These are phyloP conservation scores for Agonopterix alstromeriana DNA, from an alignment of 2,888 invertebrate genomes.

Conservation along the genomic window DNA sequence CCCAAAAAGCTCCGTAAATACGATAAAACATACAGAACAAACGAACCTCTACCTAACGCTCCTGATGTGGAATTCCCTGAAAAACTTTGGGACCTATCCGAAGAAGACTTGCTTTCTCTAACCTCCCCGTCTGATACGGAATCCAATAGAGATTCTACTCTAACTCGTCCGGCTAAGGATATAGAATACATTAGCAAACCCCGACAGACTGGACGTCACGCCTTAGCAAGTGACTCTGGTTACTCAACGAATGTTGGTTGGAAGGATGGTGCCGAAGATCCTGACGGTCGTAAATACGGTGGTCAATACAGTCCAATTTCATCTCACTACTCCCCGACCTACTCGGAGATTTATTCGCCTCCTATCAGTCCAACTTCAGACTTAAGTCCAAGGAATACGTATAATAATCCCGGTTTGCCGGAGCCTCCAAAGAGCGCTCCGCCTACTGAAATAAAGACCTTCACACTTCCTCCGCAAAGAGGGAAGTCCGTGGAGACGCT, in stretches of 20 bases:
- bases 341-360: slow-evolving; percentile 71
- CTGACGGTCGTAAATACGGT: slow-evolving; percentile 54
- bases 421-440: slow-evolving; percentile 64
- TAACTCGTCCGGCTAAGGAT: slow-evolving; percentile 77
- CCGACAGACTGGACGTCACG: slow-evolving; percentile 77
- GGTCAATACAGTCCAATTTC: slow-evolving; percentile 63
- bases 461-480: slow-evolving; percentile 55
- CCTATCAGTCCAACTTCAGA: slow-evolving; percentile 66
- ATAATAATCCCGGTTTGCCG: slow-evolving; percentile 55
- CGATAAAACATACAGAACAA: slow-evolving; percentile 88
- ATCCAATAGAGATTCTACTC: slow-evolving; percentile 73
- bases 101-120: slow-evolving; percentile 77
- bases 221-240: slow-evolving; percentile 68
- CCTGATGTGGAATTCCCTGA: slow-evolving; percentile 88
- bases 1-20: slow-evolving; percentile 83
- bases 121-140: slow-evolving; percentile 77
- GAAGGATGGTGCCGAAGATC: slow-evolving; percentile 62
- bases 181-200: slow-evolving; percentile 78
- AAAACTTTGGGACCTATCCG: slow-evolving; percentile 86
- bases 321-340: slow-evolving; percentile 65
- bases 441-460: slow-evolving; percentile 54
- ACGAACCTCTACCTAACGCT: slow-evolving; percentile 86
- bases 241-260: slow-evolving; percentile 37
- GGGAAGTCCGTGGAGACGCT: slow-evolving; percentile 66
- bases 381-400: slow-evolving; percentile 57